phyloP scores from a whole-genome alignment of 2,888 invertebrate genomes.

The Anticlea derivata region DNA sequence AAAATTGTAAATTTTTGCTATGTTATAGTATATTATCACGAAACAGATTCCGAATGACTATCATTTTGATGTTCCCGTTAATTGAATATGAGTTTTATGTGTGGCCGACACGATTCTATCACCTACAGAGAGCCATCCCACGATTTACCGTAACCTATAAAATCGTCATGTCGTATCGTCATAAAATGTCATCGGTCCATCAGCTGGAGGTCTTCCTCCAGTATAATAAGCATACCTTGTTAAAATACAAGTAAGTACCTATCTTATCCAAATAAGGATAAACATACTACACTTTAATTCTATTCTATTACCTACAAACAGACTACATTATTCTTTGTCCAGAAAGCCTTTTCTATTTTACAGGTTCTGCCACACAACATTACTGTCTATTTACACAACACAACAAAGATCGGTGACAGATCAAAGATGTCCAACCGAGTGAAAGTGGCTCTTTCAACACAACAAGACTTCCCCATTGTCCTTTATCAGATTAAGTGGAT shows the following conservation, averaged over 20 bases:
- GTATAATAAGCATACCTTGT: no score
- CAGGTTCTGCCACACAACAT: slow-evolving; percentile 10
- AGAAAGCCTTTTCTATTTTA: slow-evolving; percentile 1
- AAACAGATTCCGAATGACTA: slow-evolving; percentile 39
- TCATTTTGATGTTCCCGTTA: slow-evolving; percentile 57
- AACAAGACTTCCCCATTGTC: slow-evolving; percentile 19
- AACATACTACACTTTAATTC: no score
- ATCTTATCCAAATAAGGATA: no score
- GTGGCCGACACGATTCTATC: slow-evolving; percentile 69
- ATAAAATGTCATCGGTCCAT: no score
- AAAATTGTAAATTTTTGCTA: slow-evolving; percentile 35
- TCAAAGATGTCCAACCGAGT: slow-evolving; percentile 24
- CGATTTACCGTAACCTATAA: no score
- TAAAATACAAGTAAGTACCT: no score
- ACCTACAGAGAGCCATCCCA: background rate
- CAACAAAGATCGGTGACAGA: slow-evolving; percentile 17
- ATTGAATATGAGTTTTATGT: slow-evolving; percentile 69
- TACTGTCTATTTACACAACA: slow-evolving; percentile 24
- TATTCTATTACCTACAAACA: no score
- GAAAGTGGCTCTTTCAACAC: slow-evolving; percentile 22
- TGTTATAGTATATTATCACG: slow-evolving; percentile 70
- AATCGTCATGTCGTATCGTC: no score
- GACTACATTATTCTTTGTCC: background rate
- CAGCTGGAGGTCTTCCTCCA: no score
- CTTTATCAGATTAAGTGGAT: slow-evolving; percentile 17